phyloP scores from a whole-genome alignment of 92 coral and sea anemone species.

The Porites evermanni region DNA sequence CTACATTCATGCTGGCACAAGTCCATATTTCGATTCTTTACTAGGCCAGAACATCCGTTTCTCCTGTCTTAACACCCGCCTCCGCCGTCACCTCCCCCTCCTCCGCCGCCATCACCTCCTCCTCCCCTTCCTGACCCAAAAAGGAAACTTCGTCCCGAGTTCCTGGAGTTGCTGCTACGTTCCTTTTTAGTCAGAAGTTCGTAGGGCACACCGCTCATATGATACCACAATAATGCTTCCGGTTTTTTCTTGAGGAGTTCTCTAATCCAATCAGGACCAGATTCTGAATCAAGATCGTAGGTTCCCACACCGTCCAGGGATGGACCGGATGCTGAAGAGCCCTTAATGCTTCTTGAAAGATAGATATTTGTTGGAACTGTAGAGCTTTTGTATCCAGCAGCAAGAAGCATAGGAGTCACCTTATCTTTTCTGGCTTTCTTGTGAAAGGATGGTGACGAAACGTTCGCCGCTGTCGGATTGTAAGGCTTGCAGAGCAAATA shows the following conservation, averaged over 20 bases:
- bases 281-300: slow-evolving; percentile 49
- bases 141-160: neutral
- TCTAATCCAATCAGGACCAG: slow-evolving; percentile 49
- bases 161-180: neutral
- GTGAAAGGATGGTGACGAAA: slow-evolving; percentile 55
- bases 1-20: too few species aligned
- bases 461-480: slow-evolving; percentile 41
- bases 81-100: neutral
- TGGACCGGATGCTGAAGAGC: neutral
- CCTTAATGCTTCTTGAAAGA: slow-evolving; percentile 6
- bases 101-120: slow-evolving; percentile 14
- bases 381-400: slow-evolving; percentile 65
- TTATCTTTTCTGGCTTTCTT: slow-evolving; percentile 33
- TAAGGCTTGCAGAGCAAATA: slow-evolving; percentile 75
- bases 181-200: neutral
- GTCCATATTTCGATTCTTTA: too few species aligned
- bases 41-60: neutral
- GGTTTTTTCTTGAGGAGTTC: neutral
- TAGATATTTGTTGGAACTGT: slow-evolving; percentile 69
- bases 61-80: neutral
- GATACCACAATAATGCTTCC: slow-evolving; percentile 39
- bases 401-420: slow-evolving; percentile 49
- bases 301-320: neutral
- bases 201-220: neutral
- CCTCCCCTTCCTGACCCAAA: slow-evolving; percentile 1